These are phyloP conservation scores for Salticus scenicus DNA, from an alignment of 2,888 invertebrate species.

Conservation along the genomic window DNA sequence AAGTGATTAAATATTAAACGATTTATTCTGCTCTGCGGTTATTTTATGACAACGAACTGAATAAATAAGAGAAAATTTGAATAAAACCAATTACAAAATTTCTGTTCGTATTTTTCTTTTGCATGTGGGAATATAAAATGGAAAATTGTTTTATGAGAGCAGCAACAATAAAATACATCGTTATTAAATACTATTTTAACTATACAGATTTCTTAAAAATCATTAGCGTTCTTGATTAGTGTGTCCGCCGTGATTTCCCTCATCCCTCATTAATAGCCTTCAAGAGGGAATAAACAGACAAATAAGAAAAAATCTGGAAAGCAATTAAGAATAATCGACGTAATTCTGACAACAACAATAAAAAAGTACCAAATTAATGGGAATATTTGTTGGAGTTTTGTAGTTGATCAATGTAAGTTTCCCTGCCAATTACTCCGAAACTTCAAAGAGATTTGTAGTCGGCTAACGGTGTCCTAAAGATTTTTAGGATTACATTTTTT, in stretches of 20 bases:
- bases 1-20: no score
- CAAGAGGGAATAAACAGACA: not conserved
- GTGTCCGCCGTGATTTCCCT: not conserved
- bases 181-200: no score
- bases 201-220: not conserved
- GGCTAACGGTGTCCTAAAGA: not conserved
- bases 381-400: slow-evolving; percentile 5
- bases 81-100: no score
- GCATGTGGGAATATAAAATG: no score
- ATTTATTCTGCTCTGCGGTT: no score
- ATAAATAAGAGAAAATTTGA: no score
- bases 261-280: slow-evolving; percentile 1
- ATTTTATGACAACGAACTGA: no score
- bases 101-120: no score
- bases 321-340: slow-evolving; percentile 5
- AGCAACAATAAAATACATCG: no score
- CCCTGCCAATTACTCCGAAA: not conserved
- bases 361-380: not conserved
- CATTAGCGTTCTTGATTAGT: not conserved
- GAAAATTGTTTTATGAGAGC: no score
- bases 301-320: not conserved
- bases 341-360: slow-evolving; percentile 1
- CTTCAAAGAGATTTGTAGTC: slow-evolving; percentile 3
- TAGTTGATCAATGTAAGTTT: slow-evolving; percentile 5
- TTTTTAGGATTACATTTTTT: slow-evolving; percentile 4